phyloP scores from a whole-genome alignment of 1,140 invertebrate species.

The Lepidurus packardi region DNA sequence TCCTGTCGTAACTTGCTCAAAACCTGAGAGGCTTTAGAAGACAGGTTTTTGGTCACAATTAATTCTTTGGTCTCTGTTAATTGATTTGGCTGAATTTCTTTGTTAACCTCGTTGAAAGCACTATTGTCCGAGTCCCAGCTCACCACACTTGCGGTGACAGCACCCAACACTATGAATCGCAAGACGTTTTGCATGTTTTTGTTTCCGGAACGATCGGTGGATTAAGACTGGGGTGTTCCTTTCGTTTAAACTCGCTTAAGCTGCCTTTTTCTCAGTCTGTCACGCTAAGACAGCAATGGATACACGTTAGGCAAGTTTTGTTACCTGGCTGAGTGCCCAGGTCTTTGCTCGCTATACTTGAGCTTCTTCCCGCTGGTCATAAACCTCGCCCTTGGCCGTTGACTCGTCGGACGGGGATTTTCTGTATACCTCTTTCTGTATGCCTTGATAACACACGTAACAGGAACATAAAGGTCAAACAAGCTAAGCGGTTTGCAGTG shows the following conservation, averaged over 20 bases:
- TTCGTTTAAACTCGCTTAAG: background rate
- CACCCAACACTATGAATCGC: background rate
- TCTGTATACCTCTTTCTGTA: background rate
- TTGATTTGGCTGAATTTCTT: background rate
- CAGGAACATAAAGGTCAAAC: background rate
- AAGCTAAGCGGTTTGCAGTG: background rate
- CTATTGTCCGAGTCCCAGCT: background rate
- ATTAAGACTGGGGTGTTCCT: background rate
- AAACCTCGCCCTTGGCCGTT: constrained; percentile 16
- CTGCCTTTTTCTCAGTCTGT: background rate
- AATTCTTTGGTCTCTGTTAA: background rate
- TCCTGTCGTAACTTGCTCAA: background rate
- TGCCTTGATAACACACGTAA: constrained; percentile 2
- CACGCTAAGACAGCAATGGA: background rate
- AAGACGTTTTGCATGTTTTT: background rate
- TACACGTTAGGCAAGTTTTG: background rate
- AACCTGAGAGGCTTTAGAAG: background rate
- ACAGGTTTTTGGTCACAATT: background rate
- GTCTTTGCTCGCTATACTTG: constrained; percentile 9
- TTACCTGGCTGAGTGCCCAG: background rate
- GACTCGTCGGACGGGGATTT: background rate
- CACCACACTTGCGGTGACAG: background rate
- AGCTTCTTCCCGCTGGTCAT: constrained; percentile 12
- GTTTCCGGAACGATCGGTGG: background rate
- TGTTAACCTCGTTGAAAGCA: background rate